Percentiles rank a stretch among this genome's conserved stretches.
These are phyloP conservation scores for Atethmia centrago DNA, from an alignment of 2,888 invertebrate species.

Conservation along the genomic window DNA sequence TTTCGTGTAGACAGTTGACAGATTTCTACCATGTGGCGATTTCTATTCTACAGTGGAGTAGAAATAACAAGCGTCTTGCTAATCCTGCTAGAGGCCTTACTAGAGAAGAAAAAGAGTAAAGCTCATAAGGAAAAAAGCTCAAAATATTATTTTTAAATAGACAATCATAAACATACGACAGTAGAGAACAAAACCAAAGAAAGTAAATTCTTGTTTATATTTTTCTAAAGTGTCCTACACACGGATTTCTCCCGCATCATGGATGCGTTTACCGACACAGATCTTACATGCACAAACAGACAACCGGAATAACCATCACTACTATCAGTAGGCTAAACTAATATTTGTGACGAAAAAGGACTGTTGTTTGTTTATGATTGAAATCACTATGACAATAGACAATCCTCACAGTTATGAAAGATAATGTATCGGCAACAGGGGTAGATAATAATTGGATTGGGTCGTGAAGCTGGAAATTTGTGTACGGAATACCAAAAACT, in stretches of 20 bases:
- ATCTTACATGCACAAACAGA: conserved; percentile 41
- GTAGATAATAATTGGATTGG: not conserved
- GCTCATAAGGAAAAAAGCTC: not conserved
- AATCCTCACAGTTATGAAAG: not conserved
- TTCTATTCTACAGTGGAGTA: too few relatives aligned
- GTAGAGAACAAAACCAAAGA: conserved; percentile 10
- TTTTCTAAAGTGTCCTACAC: not conserved
- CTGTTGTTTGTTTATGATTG: not conserved
- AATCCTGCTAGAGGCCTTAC: too few relatives aligned
- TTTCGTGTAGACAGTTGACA: too few relatives aligned
- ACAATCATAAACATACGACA: not conserved
- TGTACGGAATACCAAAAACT: not conserved
- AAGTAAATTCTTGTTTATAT: conserved; percentile 16
- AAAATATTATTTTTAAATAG: not conserved
- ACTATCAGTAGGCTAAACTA: conserved; percentile 43
- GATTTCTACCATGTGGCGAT: too few relatives aligned
- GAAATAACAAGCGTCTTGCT: too few relatives aligned
- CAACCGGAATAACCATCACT: conserved; percentile 14
- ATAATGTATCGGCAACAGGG: not conserved
- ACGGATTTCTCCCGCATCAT: conserved; percentile 40
- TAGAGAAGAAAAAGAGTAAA: not conserved
- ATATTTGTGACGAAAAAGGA: conserved; percentile 38
- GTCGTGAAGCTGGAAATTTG: not conserved
- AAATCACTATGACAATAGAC: conserved; percentile 3
- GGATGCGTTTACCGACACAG: conserved; percentile 18